Evolutionary conservation across 2,113 vertebrate genomes (phyloP), one percentile per base, ranked within the genome.

Genomic region (Chrysemys picta): DNA sequence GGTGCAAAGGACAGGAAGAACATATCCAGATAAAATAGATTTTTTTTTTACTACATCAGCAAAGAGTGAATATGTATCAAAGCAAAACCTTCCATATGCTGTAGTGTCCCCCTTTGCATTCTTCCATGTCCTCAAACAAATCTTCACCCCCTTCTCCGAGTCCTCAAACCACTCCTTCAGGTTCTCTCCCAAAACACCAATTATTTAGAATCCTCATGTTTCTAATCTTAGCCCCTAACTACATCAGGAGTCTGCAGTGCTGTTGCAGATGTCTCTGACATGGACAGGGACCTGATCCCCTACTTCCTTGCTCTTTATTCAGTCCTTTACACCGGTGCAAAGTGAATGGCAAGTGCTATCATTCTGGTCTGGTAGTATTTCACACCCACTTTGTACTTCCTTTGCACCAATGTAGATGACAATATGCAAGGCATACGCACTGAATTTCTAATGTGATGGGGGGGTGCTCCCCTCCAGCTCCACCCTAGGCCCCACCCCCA

Each of bases 311-410:
- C 27, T 3, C 16, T 53, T 17, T 91, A 4, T 21, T 13, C 80
- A n/a, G 53, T 38, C 47, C 27, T 82, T 80, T 17, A 57, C 8
- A 49, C 24, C 50, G 10, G 19, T n/a, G 10, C 75, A 91, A 87
- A 75, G 62, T 69, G 62, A n/a, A 38, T 45, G 38, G n/a, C 25
- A 25, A 10, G 24, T 45, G 38, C 25, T 80, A 7, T 3, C 75
- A 24, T 25, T 75, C 13, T 16, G 13, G 2, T 45, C 2, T 6
- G 31, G n/a, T 29, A 38, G 1, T 29, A 3, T 92, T 82, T 92
- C 13, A 7, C 2, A 3, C 5, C 57, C 4, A 29, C 0, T 0
- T 59, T 47, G 8, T 78, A 35, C 45, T 47, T 4, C 10, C 38
- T 85, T 83, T 57, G 50, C 52, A 79, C 19, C 81, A 78, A 42